A percentile compares a stretch with the other conserved stretches of the same genome.
These are phyloP conservation scores for Eupithecia centaureata DNA, from an alignment of 2,888 invertebrate genomes.

Conservation along the genomic window DNA sequence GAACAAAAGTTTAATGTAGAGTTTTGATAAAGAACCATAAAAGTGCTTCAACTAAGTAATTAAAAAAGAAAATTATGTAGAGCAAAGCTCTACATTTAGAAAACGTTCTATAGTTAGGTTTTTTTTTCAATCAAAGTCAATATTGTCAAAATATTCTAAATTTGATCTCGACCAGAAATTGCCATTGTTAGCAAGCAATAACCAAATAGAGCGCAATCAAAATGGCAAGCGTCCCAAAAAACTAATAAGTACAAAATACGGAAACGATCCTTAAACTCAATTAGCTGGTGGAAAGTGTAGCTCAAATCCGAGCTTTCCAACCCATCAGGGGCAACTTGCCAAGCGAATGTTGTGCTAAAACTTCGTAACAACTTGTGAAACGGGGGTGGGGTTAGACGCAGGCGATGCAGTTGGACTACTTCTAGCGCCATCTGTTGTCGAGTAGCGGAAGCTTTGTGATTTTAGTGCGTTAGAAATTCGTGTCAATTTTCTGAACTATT, in stretches of 20 bases:
- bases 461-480: background rate
- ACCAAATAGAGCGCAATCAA: conserved; percentile 18
- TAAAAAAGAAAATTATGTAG: background rate
- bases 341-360: conserved; percentile 59
- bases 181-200: conserved; percentile 5
- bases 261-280: conserved; percentile 51
- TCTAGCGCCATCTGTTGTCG: conserved; percentile 67
- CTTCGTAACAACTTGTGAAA: conserved; percentile 55
- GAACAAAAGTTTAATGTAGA: background rate
- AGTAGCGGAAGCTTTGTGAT: conserved; percentile 56
- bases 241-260: conserved; percentile 38
- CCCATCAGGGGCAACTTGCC: conserved; percentile 61
- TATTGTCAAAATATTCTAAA: background rate
- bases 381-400: conserved; percentile 35
- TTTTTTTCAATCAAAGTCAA: no score
- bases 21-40: background rate
- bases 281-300: conserved; percentile 58
- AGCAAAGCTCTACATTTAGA: background rate
- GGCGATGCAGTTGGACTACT: conserved; percentile 28
- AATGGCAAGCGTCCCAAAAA: conserved; percentile 37
- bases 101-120: background rate
- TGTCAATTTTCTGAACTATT: background rate
- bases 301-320: conserved; percentile 61
- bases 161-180: background rate
- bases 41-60: background rate